Evolutionary conservation across 2,113 vertebrate species (phyloP), one percentile per base, ranked within the genome.

Genomic region (Cygnus atratus): DNA sequence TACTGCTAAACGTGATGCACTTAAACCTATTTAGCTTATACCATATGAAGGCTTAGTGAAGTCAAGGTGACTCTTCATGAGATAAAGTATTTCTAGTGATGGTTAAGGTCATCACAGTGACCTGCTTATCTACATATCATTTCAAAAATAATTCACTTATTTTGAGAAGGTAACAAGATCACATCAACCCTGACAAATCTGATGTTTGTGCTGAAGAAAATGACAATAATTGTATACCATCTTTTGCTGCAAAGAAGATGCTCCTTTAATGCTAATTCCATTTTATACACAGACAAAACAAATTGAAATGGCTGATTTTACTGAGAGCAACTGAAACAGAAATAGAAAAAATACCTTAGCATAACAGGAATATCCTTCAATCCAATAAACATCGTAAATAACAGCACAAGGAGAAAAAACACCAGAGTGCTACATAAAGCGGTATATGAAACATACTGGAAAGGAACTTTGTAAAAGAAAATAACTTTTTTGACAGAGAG

Each of bases 121-220:
- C 93, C 48, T 59, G 43, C 68, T 91, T 83, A 91, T 87, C 78
- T 94, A 17, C 29, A 43, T 43, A 57, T 50, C 67, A 83, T 74
- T 76, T 94, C 33, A 83, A 93, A 91, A 97, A 80, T 79, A 92
- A 94, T 91, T 85, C 41, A 66, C 14, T 85, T 89, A 65, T 91
- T 92, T 87, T 81, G 89, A 92, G 67, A 44, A 72, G 91, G 81
- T 76, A 91, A 88, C 46, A 92, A 81, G 82, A 94, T 83, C 81
- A 82, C 68, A 82, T 62, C 50, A 65, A 59, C 63, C 78, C 87
- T 58, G 81, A 78, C 8, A 79, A 76, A 81, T 48, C 41, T 90
- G 90, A 93, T 55, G 58, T 71, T 74, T 0, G 0, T 44, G 41
- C 31, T 58, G 22, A 91, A 88, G 54, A 84, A 91, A 80, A 74